phyloP scores from a whole-genome alignment of 2,888 invertebrate genomes.

The Drosophila pegasa region DNA sequence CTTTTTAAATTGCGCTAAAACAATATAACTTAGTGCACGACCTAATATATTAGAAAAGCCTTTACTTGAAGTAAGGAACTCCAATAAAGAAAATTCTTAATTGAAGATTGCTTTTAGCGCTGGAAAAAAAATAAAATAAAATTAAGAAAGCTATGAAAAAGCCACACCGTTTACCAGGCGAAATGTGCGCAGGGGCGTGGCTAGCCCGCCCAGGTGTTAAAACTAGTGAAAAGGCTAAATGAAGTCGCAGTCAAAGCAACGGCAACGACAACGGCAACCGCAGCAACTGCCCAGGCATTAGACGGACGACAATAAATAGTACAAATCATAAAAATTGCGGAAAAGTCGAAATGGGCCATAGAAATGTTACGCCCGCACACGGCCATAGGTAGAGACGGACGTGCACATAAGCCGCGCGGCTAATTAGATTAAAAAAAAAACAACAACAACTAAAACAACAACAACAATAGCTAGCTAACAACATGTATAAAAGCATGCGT shows the following conservation, averaged over 20 bases:
- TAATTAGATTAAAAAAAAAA: conserved; percentile 46
- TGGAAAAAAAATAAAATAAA: conserved; percentile 3
- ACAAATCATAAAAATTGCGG: conserved; percentile 11
- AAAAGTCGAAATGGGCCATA: conserved; percentile 15
- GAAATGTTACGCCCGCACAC: conserved; percentile 10
- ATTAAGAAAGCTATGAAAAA: conserved; percentile 32
- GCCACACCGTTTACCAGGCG: no score
- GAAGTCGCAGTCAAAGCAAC: conserved; percentile 4
- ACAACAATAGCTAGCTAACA: background rate
- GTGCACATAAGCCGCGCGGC: conserved; percentile 10
- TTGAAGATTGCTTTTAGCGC: conserved; percentile 50
- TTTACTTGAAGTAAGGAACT: conserved; percentile 42
- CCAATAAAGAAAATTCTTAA: conserved; percentile 48
- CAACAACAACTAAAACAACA: background rate
- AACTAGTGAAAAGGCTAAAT: conserved; percentile 17
- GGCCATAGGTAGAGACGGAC: background rate
- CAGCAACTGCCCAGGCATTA: background rate
- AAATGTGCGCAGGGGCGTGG: background rate
- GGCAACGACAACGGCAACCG: background rate
- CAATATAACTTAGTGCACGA: no score
- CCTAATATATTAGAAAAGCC: background rate
- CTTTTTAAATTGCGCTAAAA: no score
- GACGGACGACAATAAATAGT: conserved; percentile 20
- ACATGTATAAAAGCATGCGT: conserved; percentile 20
- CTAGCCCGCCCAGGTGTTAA: background rate